Percentiles rank a stretch among this genome's conserved stretches.
These are phyloP conservation scores for Choreutis nemorana DNA, from an alignment of 2,888 invertebrate genomes.

Conservation along the genomic window DNA sequence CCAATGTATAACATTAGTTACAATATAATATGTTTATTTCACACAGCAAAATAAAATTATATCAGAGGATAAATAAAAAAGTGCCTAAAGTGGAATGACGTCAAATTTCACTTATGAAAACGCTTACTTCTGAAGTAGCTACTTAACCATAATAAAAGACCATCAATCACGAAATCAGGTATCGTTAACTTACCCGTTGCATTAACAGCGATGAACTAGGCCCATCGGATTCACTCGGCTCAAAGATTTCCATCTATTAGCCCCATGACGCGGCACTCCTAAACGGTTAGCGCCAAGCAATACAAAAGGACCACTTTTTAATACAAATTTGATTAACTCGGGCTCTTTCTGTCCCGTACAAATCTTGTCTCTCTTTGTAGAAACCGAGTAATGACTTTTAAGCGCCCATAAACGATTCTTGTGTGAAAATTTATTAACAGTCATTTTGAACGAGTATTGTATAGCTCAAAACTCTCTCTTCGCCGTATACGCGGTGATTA, in stretches of 20 bases:
- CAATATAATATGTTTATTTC: too few relatives aligned
- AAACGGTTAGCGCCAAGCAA: constrained; percentile 45
- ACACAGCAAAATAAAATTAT: too few relatives aligned
- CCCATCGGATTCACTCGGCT: constrained; percentile 40
- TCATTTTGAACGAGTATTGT: constrained; percentile 40
- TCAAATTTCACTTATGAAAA: constrained; percentile 12
- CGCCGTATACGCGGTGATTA: constrained; percentile 36
- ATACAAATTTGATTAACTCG: constrained; percentile 64
- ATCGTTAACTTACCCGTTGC: constrained; percentile 53
- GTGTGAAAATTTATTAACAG: constrained; percentile 53
- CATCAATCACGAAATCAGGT: constrained; percentile 58
- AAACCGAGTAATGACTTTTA: constrained; percentile 58
- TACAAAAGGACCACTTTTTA: constrained; percentile 52
- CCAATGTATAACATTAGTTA: too few relatives aligned
- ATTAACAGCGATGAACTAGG: constrained; percentile 50
- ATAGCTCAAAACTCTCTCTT: constrained; percentile 31
- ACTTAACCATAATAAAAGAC: constrained; percentile 45
- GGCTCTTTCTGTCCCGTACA: constrained; percentile 40
- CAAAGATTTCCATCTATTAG: constrained; percentile 62
- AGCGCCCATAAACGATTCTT: constrained; percentile 51
- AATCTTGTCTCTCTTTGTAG: constrained; percentile 43
- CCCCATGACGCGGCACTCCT: constrained; percentile 43
- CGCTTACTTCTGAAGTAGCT: constrained; percentile 39
- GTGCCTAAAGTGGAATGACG: too few relatives aligned
- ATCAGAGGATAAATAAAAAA: too few relatives aligned